Conservation (phyloP, 2,888 invertebrate genomes). For the Aphodius sticticus region DNA sequence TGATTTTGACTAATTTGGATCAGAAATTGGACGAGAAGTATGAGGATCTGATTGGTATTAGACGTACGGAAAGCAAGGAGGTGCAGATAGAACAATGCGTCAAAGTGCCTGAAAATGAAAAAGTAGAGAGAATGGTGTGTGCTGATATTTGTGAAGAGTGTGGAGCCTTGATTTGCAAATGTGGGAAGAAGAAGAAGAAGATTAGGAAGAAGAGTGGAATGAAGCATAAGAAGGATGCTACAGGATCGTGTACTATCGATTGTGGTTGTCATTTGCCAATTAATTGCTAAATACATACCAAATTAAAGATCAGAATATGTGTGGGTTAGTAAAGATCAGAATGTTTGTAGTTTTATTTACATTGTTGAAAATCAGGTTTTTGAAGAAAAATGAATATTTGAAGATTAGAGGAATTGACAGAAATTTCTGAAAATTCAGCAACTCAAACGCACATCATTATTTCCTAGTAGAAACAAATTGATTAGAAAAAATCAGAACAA, state of each 20-base stretch:
- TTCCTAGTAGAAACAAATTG: no score
- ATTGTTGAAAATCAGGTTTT: no score
- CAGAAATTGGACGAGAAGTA: conserved; percentile 21
- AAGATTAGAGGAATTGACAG: no score
- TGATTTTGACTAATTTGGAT: conserved; percentile 17
- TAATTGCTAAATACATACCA: no score
- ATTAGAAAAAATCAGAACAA: no score
- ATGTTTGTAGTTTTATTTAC: no score
- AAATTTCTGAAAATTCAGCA: no score
- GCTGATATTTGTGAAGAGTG: background rate
- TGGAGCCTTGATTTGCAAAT: background rate
- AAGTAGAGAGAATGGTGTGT: background rate
- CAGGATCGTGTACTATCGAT: background rate
- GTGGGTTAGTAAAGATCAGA: no score
- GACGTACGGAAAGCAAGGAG: background rate
- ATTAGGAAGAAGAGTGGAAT: background rate
- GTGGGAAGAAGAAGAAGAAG: background rate
- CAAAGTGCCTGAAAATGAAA: background rate
- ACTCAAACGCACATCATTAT: no score
- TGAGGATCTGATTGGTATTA: background rate
- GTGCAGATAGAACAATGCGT: conserved; percentile 1
- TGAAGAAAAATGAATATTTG: no score
- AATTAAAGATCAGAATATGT: no score
- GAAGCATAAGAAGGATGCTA: background rate
- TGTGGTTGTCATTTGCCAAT: background rate